Evolutionary conservation across 2,113 vertebrate species (phyloP).

Genomic region (Columbina picui): DNA sequence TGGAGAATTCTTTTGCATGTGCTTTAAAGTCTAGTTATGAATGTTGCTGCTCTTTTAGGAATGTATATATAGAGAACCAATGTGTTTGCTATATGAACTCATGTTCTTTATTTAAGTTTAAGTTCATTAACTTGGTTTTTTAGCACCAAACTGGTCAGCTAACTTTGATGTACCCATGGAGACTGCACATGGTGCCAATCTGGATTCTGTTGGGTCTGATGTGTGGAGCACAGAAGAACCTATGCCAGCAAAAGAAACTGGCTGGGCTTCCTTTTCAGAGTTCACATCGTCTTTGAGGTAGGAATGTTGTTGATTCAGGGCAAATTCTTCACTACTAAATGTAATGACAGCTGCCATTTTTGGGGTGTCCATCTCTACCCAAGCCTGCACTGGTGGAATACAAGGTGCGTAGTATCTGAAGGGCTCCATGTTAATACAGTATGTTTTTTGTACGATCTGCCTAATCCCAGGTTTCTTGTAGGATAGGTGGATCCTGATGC

Average conservation of each 20-base stretch:
- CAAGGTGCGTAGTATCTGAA: neutral
- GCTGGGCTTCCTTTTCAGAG: conserved; percentile 94
- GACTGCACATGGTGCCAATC: conserved; percentile 81
- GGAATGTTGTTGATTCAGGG: neutral
- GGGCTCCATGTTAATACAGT: accelerated
- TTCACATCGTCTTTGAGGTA: conserved; percentile 88
- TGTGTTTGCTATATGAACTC: neutral
- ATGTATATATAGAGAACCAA: neutral
- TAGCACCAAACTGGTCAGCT: conserved; percentile 92
- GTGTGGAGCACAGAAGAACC: conserved; percentile 87
- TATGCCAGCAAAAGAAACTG: conserved; percentile 80
- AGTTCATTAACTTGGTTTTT: neutral
- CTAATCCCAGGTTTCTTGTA: neutral
- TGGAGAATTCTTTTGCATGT: conserved; percentile 29
- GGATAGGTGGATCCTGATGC: neutral
- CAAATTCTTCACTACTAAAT: neutral
- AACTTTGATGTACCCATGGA: conserved; percentile 97
- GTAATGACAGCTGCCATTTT: neutral
- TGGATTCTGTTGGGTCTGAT: conserved; percentile 79
- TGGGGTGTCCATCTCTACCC: neutral
- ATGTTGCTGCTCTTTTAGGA: neutral
- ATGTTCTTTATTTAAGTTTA: neutral
- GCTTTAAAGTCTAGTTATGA: neutral
- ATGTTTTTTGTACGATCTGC: neutral
- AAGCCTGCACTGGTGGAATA: neutral